phyloP scores from a whole-genome alignment of 2,888 invertebrate species.

The Euplexia lucipara region DNA sequence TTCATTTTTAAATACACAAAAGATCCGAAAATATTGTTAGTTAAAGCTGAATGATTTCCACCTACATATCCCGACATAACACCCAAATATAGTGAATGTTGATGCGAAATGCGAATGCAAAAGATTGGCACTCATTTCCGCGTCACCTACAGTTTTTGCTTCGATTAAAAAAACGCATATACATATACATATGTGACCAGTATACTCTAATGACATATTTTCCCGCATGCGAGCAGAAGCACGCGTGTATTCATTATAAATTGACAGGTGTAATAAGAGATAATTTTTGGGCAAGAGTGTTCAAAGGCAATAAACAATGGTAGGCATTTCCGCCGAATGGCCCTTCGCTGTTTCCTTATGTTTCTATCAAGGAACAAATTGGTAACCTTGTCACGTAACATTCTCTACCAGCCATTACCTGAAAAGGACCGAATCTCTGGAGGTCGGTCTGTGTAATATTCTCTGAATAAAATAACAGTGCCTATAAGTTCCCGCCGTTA shows the following conservation, averaged over 20 bases:
- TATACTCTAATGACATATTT: too few relatives aligned
- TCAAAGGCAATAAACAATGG: constrained; percentile 20
- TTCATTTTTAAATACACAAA: not conserved
- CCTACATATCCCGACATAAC: too few relatives aligned
- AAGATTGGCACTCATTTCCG: too few relatives aligned
- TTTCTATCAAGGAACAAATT: constrained; percentile 57
- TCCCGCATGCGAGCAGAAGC: too few relatives aligned
- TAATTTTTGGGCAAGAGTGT: too few relatives aligned
- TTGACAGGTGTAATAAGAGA: too few relatives aligned
- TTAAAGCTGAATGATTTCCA: not conserved
- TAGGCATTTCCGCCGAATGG: constrained; percentile 30
- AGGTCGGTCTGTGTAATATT: constrained; percentile 64
- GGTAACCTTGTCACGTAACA: constrained; percentile 69
- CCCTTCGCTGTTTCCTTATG: constrained; percentile 39
- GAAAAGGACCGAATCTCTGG: constrained; percentile 68
- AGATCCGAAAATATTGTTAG: too few relatives aligned
- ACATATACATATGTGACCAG: too few relatives aligned
- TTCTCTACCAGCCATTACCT: constrained; percentile 67
- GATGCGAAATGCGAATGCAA: not conserved
- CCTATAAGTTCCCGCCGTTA: constrained; percentile 35
- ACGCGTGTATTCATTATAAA: too few relatives aligned
- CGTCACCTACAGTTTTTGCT: too few relatives aligned
- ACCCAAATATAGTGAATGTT: not conserved
- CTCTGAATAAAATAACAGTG: constrained; percentile 71
- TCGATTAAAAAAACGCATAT: too few relatives aligned